Percentiles rank a stretch among this genome's conserved stretches.
Conservation (phyloP, 2,888 invertebrate genomes). For the Gasteruption jaculator region DNA sequence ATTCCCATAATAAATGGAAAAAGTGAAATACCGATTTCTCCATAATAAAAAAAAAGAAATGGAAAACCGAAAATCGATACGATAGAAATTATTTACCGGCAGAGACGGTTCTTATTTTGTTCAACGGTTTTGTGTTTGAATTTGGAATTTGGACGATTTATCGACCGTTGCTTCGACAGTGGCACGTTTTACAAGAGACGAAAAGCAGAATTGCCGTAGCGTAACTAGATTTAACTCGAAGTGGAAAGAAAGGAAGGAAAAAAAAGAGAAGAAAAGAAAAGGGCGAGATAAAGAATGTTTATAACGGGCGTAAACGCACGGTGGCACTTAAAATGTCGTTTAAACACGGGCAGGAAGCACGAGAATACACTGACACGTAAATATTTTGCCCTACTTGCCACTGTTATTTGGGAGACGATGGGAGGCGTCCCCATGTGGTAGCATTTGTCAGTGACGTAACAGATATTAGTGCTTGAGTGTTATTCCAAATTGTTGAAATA, state of each 20-base stretch:
- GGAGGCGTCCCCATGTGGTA: constrained; percentile 36
- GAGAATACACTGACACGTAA: constrained; percentile 46
- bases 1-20: too few relatives aligned
- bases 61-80: too few relatives aligned
- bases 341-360: constrained; percentile 50
- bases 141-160: too few relatives aligned
- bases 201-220: not conserved
- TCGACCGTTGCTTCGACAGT: constrained; percentile 12
- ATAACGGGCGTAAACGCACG: constrained; percentile 38
- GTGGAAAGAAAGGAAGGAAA: constrained; percentile 1
- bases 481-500: not conserved
- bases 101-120: constrained; percentile 2
- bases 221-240: not conserved
- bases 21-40: too few relatives aligned
- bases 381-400: constrained; percentile 47
- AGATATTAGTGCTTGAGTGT: not conserved
- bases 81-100: too few relatives aligned
- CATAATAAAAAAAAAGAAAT: too few relatives aligned
- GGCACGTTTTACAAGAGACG: constrained; percentile 10
- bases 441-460: constrained; percentile 39
- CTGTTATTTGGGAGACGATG: constrained; percentile 31
- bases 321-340: constrained; percentile 50
- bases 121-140: not conserved
- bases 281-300: too few relatives aligned
- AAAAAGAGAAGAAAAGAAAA: constrained; percentile 5